Conservation (phyloP, 1,140 invertebrate genomes). For the Hesperophylax magnus region DNA sequence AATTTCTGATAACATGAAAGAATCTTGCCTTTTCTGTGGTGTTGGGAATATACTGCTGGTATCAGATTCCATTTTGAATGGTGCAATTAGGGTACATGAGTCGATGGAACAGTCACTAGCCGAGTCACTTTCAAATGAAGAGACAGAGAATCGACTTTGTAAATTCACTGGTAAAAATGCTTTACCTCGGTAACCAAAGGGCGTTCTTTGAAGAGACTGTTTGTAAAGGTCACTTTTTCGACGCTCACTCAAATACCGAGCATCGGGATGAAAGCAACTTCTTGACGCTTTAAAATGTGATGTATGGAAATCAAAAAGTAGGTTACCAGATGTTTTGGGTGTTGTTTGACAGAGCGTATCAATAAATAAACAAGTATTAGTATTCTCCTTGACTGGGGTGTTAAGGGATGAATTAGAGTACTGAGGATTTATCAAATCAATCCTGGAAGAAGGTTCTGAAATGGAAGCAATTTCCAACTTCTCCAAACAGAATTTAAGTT, state of each 20-base stretch:
- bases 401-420: background rate
- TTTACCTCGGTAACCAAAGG: background rate
- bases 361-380: background rate
- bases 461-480: slow-evolving; percentile 62
- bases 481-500: slow-evolving; percentile 73
- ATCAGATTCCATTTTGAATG: slow-evolving; percentile 66
- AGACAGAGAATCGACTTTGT: slow-evolving; percentile 32
- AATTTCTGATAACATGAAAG: slow-evolving; percentile 69
- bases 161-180: slow-evolving; percentile 15
- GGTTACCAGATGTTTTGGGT: background rate
- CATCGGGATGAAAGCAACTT: background rate
- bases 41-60: slow-evolving; percentile 65
- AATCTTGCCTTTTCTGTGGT: slow-evolving; percentile 67
- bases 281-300: background rate
- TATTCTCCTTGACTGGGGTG: background rate
- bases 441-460: slow-evolving; percentile 33
- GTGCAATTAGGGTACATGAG: slow-evolving; percentile 52
- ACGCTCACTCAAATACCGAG: background rate
- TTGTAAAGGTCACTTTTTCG: no score
- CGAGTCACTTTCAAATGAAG: slow-evolving; percentile 39
- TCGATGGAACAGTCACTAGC: slow-evolving; percentile 24
- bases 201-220: slow-evolving; percentile 4
- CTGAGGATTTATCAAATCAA: background rate
- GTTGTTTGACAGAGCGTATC: background rate
- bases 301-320: background rate